Base-by-base conservation (phyloP, 2,888 invertebrate species). In the Drosophila koepferae region DNA sequence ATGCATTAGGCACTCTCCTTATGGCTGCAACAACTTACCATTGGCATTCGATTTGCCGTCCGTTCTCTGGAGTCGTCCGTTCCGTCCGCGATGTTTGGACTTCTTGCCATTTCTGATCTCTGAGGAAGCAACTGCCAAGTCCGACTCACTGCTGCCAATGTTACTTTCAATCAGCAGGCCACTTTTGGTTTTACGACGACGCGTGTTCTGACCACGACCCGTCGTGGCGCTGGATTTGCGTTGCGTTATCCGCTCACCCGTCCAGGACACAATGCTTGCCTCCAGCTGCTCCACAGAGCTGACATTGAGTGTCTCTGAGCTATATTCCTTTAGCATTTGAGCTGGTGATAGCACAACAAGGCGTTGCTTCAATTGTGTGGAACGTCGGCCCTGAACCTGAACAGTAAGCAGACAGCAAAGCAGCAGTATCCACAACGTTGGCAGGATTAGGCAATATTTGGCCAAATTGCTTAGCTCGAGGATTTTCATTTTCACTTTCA, bases 111-210 rank as follows among this genome's bases (percentile, higher is more conserved):
- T 40, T 70, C 61, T 60, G 34, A 63, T 55, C 65, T 82, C 82
- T 16, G 67, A 70, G 67, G 77, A 71, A 46, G 65, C 56, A 54
- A 78, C 36, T 55, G 74, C 44, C 59, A 69, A 23, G 20, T 58
- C 58, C 28, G 31, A 40, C 58, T 82, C 80, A 16, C 74, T 81
- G 34, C 74, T 79, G 63, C 40, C 41, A 31, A 90, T 85, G 72
- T 91, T 91, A 90, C 91, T 91, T 90, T 91, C 91, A 72, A 91
- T 91, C 72, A 91, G 77, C 31, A 91, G 86, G 74, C 91, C 91
- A 91, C 91, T 91, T 87, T 91, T 91, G 79, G 92, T 91, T 91
- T 91, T 91, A 73, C 84, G 91, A 38, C 91, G 83, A 16, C 80
- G 73, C 31, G 72, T 40, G 14, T 66, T 77, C 48, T 67, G 77